A percentile compares a stretch with the other conserved stretches of the same genome.
Evolutionary conservation across 2,797 vertebrate genomes (phyloP).

Genomic region (Helicolenus hilgendorfi): DNA sequence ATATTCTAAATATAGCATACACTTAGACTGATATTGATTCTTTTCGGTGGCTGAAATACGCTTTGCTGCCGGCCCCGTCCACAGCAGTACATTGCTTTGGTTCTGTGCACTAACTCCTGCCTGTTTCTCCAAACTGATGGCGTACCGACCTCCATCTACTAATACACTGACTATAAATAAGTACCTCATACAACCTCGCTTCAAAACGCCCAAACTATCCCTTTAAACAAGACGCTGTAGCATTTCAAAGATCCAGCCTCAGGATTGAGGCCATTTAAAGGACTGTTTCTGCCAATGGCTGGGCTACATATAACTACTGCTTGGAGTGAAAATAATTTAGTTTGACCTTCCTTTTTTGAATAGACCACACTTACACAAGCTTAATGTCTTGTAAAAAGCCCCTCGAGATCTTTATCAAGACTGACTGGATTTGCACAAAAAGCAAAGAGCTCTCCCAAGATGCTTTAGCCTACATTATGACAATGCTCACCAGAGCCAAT

Average conservation of each 20-base stretch:
- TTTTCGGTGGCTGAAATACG: too few species aligned
- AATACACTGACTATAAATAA: not conserved
- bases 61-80: too few species aligned
- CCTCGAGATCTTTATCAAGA: slow-evolving; percentile 49
- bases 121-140: not conserved
- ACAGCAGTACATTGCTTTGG: too few species aligned
- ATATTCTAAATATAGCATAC: not conserved
- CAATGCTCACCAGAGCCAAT: slow-evolving; percentile 53
- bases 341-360: slow-evolving; percentile 36
- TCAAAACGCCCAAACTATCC: not conserved
- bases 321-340: slow-evolving; percentile 26
- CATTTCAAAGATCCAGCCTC: slow-evolving; percentile 12
- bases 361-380: not conserved
- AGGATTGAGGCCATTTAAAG: slow-evolving; percentile 21
- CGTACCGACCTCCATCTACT: not conserved
- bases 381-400: slow-evolving; percentile 11
- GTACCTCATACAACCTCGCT: not conserved
- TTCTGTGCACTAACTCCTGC: not conserved
- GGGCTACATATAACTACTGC: not conserved
- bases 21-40: not conserved
- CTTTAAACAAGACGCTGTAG: not conserved
- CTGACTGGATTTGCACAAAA: slow-evolving; percentile 74
- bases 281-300: not conserved
- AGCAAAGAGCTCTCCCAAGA: slow-evolving; percentile 47
- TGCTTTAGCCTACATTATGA: slow-evolving; percentile 75